Percentiles rank a stretch among this genome's conserved stretches.
Evolutionary conservation across 2,888 invertebrate genomes (phyloP).

Genomic region (Eupithecia inturbata): DNA sequence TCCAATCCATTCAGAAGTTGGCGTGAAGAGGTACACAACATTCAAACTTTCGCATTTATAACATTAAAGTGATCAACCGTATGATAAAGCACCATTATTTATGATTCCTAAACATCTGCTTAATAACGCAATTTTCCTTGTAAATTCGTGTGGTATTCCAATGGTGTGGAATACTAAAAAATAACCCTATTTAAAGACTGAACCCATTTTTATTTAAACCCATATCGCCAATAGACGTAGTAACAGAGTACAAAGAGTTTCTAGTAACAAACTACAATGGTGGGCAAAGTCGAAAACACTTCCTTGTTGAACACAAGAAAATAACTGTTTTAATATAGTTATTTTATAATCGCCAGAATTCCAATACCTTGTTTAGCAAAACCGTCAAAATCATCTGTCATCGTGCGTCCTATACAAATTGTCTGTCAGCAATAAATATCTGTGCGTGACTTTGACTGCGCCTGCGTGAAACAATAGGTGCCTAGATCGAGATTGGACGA

Average conservation of each 20-base stretch:
- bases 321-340: not conserved
- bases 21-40: too few species aligned
- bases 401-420: conserved; percentile 16
- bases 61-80: too few species aligned
- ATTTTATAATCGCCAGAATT: not conserved
- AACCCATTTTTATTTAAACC: not conserved
- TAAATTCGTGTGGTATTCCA: not conserved
- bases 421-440: conserved; percentile 28
- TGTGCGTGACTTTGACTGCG: conserved; percentile 32
- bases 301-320: not conserved
- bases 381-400: conserved; percentile 8
- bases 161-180: not conserved
- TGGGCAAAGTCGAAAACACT: not conserved
- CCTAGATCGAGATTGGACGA: conserved; percentile 43
- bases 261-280: not conserved
- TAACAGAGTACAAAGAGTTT: not conserved
- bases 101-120: too few species aligned
- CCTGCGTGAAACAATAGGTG: conserved; percentile 51
- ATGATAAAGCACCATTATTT: too few species aligned
- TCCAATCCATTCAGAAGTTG: too few species aligned
- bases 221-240: not conserved
- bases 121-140: too few species aligned
- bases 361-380: not conserved
- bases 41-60: too few species aligned
- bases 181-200: not conserved